phyloP scores from a whole-genome alignment of 2,113 vertebrate genomes.

The Lepus europaeus region DNA sequence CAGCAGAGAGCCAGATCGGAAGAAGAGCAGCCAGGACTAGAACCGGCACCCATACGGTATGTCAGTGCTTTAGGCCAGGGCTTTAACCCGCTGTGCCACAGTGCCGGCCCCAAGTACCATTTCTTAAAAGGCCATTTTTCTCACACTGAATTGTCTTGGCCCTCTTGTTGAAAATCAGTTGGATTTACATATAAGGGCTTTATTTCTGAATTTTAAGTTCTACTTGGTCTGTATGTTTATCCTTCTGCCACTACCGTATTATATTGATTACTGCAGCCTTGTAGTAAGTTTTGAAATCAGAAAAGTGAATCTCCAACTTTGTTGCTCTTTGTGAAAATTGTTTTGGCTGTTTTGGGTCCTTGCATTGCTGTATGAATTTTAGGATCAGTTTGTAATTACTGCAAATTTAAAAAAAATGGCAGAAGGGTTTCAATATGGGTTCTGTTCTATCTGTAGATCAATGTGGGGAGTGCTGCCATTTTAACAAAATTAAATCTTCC shows the following conservation, averaged over 20 bases:
- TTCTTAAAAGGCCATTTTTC: slow-evolving; percentile 4
- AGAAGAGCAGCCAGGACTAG: too few species aligned
- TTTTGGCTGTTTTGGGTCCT: neutral
- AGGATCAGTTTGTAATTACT: too few species aligned
- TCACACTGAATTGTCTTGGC: neutral
- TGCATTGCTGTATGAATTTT: too few species aligned
- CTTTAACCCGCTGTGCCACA: too few species aligned
- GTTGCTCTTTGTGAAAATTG: neutral
- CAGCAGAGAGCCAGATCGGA: too few species aligned
- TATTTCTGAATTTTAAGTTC: slow-evolving; percentile 7
- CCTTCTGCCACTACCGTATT: neutral
- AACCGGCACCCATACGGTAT: too few species aligned
- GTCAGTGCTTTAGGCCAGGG: too few species aligned
- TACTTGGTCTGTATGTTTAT: neutral
- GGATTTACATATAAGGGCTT: neutral
- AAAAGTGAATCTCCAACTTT: neutral
- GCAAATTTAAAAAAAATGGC: neutral
- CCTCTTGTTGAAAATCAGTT: neutral
- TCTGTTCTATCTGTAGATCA: neutral
- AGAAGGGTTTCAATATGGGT: neutral
- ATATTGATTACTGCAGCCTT: neutral
- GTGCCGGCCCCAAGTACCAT: neutral
- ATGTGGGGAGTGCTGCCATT: neutral
- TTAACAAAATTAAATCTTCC: too few species aligned
- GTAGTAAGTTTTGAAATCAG: neutral